phyloP scores from a whole-genome alignment of 92 coral and sea anemone genomes.

The Scolanthus callimorphus region DNA sequence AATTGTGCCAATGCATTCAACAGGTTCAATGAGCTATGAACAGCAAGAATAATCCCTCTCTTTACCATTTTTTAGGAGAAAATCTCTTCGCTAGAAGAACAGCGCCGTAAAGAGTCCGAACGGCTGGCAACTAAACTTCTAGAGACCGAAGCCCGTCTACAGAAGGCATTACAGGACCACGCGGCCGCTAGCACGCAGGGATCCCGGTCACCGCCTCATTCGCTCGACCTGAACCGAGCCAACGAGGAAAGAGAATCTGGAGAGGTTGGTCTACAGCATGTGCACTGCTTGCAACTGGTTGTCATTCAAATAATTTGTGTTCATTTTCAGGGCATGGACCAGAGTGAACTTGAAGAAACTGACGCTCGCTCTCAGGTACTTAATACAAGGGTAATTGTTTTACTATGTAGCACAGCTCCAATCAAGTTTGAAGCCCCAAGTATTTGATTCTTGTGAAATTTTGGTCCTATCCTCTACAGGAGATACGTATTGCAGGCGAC shows the following conservation, averaged over 20 bases:
- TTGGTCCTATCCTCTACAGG: too few species aligned
- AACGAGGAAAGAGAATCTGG: constrained; percentile 95
- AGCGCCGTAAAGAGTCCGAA: constrained; percentile 65
- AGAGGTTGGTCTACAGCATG: constrained; percentile 87
- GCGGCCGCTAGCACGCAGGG: constrained; percentile 52
- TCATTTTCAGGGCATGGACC: constrained; percentile 83
- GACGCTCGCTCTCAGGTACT: constrained; percentile 59
- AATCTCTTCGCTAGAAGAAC: constrained; percentile 62
- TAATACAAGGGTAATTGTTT: too few species aligned
- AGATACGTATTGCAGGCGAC: too few species aligned
- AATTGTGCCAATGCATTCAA: too few species aligned
- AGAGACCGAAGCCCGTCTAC: constrained; percentile 69
- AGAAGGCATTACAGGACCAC: constrained; percentile 27
- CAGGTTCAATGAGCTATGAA: too few species aligned
- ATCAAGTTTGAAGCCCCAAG: too few species aligned
- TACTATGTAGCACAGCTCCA: too few species aligned
- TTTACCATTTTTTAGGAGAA: constrained; percentile 56
- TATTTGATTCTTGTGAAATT: too few species aligned
- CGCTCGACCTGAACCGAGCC: constrained; percentile 43
- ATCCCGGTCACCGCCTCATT: constrained; percentile 43
- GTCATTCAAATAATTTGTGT: too few species aligned
- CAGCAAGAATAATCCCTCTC: neutral
- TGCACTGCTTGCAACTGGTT: too few species aligned
- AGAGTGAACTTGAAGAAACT: constrained; percentile 80
- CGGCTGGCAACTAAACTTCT: constrained; percentile 66